Evolutionary conservation across 2,888 invertebrate genomes (phyloP), one percentile per base, ranked within the genome.

Genomic region (Tipula helvola): DNA sequence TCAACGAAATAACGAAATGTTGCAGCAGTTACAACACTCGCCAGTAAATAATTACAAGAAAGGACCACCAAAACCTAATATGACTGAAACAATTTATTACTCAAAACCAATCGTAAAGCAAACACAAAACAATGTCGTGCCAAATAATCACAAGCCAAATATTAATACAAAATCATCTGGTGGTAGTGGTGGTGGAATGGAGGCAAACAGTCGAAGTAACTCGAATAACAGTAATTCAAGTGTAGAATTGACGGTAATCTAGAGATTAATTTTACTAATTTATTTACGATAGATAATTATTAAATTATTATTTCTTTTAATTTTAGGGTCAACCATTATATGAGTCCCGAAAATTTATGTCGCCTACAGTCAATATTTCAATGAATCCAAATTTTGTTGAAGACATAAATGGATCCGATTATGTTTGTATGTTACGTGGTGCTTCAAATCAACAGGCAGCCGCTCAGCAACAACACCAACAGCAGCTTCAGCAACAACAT

Each of bases 391-490:
- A 91, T 88, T 91, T 93, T 90, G 93, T 93, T 71, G 95, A 96
- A 87, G 96, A 95, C 88, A 94, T 95, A 18, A 96, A 96, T 90
- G 95, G 95, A 87, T 95, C 95, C 16, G 96, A 96, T 90, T 96
- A 96, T 91, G 96, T 96, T 36, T 95, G 96, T 89, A 96, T 96
- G 96, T 96, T 96, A 13, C 96, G 96, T n/a, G 83, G 83, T 2
- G 44, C 36, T 13, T 41, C 86, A 42, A 41, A 12, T n/a, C 86
- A 86, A 18, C 86, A 83, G 18, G 83, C 42, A 28, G 36, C 28
- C n/a, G 86, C 42, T 87, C 84, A 87, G 86, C 36, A 85, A 7
- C 85, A 85, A 41, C 85, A 85, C 16, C 85, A 47, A 57, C 44
- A 36, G 3, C 85, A 86, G 16, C 12, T 83, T 16, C 84, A 52